phyloP scores from a whole-genome alignment of 2,888 invertebrate genomes.

The Allophyes oxyacanthae region DNA sequence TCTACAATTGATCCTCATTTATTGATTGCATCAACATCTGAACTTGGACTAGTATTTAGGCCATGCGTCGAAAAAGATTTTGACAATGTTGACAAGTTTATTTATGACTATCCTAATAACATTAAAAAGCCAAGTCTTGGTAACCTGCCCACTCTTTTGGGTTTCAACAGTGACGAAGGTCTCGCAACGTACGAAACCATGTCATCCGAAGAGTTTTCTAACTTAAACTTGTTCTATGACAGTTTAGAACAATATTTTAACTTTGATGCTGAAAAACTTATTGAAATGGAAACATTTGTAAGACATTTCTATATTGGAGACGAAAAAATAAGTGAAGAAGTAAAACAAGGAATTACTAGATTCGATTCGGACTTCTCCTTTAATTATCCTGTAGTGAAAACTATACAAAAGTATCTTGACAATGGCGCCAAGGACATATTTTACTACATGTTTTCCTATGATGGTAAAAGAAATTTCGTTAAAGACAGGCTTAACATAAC shows the following conservation, averaged over 20 bases:
- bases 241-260: conserved; percentile 52
- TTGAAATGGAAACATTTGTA: conserved; percentile 58
- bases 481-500: conserved; percentile 61
- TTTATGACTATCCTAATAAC: conserved; percentile 62
- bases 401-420: conserved; percentile 62
- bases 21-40: conserved; percentile 61
- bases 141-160: conserved; percentile 61
- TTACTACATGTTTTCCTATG: conserved; percentile 71
- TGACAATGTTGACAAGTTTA: conserved; percentile 59
- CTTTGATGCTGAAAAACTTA: conserved; percentile 51
- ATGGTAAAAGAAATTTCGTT: conserved; percentile 67
- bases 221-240: conserved; percentile 45
- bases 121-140: conserved; percentile 44
- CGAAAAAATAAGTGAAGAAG: conserved; percentile 42
- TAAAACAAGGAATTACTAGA: conserved; percentile 56
- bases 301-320: conserved; percentile 74
- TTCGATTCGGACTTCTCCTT: conserved; percentile 68
- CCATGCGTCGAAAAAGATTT: conserved; percentile 69
- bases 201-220: conserved; percentile 41
- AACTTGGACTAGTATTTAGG: conserved; percentile 49
- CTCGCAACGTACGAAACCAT: conserved; percentile 31
- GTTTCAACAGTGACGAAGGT: conserved; percentile 62
- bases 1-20: conserved; percentile 57
- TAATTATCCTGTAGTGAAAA: conserved; percentile 59
- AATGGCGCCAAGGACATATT: conserved; percentile 61